Evolutionary conservation across 2,888 invertebrate species (phyloP).

Genomic region (Callyntrura sp.): DNA sequence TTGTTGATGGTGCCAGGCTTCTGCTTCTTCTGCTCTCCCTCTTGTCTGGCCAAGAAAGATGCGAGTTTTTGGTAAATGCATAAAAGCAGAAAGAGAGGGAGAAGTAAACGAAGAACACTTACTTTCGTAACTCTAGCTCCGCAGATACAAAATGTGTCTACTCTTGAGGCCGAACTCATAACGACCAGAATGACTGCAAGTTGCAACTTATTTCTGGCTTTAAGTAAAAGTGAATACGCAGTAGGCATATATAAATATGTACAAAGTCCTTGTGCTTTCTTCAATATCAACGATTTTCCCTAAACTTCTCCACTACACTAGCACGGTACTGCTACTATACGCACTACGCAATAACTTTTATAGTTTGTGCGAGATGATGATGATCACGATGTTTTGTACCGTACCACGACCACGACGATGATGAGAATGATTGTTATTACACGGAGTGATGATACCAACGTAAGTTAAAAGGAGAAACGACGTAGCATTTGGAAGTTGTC

Average conservation of each 20-base stretch:
- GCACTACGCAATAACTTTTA: not conserved
- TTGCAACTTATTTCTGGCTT: conserved; percentile 14
- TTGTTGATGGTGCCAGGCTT: conserved; percentile 80
- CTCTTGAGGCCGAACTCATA: conserved; percentile 67
- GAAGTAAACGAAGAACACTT: conserved; percentile 67
- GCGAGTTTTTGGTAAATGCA: conserved; percentile 57
- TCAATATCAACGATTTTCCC: not conserved
- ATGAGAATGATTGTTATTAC: conserved; percentile 4
- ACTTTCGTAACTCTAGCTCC: conserved; percentile 67
- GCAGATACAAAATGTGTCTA: conserved; percentile 29
- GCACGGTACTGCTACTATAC: not conserved
- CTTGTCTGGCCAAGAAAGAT: conserved; percentile 72
- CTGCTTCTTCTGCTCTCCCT: conserved; percentile 57
- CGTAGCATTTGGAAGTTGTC: conserved; percentile 50
- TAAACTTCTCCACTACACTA: conserved; percentile 26
- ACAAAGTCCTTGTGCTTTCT: conserved; percentile 3
- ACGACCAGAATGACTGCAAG: conserved; percentile 56
- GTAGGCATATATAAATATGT: too few species aligned
- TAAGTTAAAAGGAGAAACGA: conserved; percentile 37
- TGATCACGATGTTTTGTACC: too few species aligned
- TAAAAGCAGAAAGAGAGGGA: too few species aligned
- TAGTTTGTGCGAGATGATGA: conserved; percentile 42
- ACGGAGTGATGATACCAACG: too few species aligned
- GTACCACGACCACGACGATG: conserved; percentile 10
- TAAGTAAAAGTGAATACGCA: not conserved